Base-by-base conservation (phyloP, 2,888 invertebrate species). In the Lithodes maja region DNA sequence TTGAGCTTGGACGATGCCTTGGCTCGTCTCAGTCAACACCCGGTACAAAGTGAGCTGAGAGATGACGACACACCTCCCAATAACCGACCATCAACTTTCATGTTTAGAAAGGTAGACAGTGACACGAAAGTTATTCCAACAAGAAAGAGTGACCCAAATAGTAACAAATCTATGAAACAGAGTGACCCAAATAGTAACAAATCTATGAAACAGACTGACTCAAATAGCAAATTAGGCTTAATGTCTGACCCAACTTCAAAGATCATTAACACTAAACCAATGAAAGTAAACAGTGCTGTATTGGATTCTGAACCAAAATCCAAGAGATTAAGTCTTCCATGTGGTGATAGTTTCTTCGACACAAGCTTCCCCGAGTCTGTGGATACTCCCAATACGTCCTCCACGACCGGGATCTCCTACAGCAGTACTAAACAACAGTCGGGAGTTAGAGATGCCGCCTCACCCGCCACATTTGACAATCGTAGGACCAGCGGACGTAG, bases 311-410 rank as follows among this genome's bases (percentile, higher is more conserved):
- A 33, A 33, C 50, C 50, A 5, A 55, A 5, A n/a, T 3, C 78
- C 7, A 78, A 5, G 12, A 33, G 33, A 15, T 7, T 15, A 17
- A 17, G 68, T 61, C 1, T 15, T 61, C 52, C 83, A 0, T 87
- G 87, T 79, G 88, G 84, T 33, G 88, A 88, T n/a, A 84, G 84
- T 54, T 88, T 88, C 79, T 54, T 79, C 33, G 88, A 83, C 53
- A 52, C 49, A 12, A n/a, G 71, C 33, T 71, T 86, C 80, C n/a
- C 83, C 17, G 49, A 77, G 33, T 33, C 33, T 33, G 33, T 33
- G 33, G 33, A 33, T 33, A 82, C 78, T 53, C 78, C 52, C 50
- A 78, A n/a, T 52, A 15, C 61, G 68, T 12, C 68, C 12, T 33
- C 9, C 49, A 82, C 33, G 33, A 33, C 33, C 33, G 33, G 33